Evolutionary conservation across 2,797 vertebrate genomes (phyloP), one percentile per base, ranked within the genome.

Genomic region (Chelmon rostratus): DNA sequence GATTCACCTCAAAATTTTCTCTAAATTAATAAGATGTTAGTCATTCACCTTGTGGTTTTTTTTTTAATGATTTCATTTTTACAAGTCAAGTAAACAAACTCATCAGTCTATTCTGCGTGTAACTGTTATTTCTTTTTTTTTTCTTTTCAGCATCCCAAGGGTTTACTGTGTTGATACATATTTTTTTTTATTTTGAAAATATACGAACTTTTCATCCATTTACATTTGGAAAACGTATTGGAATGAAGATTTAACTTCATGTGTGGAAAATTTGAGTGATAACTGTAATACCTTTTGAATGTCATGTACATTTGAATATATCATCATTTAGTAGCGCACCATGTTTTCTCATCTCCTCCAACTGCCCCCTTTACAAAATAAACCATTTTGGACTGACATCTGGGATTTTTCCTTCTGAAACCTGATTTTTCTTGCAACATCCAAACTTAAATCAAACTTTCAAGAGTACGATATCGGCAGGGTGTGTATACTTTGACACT

Each of bases 241-340:
- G 88, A 93, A 92, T 91, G 89, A 92, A 91, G 86, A 90, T 79
- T 87, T 90, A 73, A 87, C 86, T 93, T 91, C 83, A 90, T 94
- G 94, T 94, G 93, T 92, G 92, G 89, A 89, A 90, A 88, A 88
- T 88, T 88, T 87, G 92, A 94, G 92, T 95, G 92, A 89, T 87
- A 93, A 93, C 89, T 95, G 92, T 94, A 93, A 92, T 93, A 92
- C 88, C 89, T 91, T 92, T 85, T 94, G 92, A 94, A 94, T 93
- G 93, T 93, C 94, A 94, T 95, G 94, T 95, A 95, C 91, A 95
- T 95, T 95, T 95, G 92, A 95, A 94, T 95, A 96, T 96, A 95
- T 95, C 89, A 92, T 92, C 91, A 94, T 95, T 96, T 95, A 95
- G 90, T 94, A 94, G 94, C 91, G 74, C 92, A 94, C 93, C 92